Evolutionary conservation across 2,888 invertebrate species (phyloP), one percentile per base, ranked within the genome.

Genomic region (Ceramica pisi): DNA sequence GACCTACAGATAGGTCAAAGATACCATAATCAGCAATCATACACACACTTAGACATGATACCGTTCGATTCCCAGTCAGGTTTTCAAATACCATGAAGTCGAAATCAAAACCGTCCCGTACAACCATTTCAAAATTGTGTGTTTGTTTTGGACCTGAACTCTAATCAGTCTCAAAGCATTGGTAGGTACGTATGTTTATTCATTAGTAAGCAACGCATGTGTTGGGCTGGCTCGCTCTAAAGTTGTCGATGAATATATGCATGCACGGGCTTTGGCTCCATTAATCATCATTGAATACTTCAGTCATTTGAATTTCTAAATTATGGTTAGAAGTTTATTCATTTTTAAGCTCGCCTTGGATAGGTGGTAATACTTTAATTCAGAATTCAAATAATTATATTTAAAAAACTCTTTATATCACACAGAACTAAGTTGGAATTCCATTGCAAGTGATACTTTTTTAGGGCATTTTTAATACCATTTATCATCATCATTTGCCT

Each of bases 231-330:
- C 21, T 70, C 50, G 46, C 72, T 78, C 59, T 62, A 73, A 82
- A 82, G 75, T 78, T 79, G 56, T 61, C 57, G 48, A 72, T 82
- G 84, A 84, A 82, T 82, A 78, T 73, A 82, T 82, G 75, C 79
- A 82, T 82, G 64, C n/a, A 35, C 51, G 48, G 53, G 38, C 51
- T 70, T 53, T 65, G 56, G 51, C 55, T 57, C 50, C 38, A 70
- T 64, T 81, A 69, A 64, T 57, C 59, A 62, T 67, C 60, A 69
- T 67, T 61, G 67, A 56, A 69, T 55, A 68, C 55, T 48, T 68
- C 21, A 78, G n/a, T 7, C 19, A 48, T 41, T 6, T 57, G 26
- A 21, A 38, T 62, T 68, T 26, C 23, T 50, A 53, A 53, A 65
- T 59, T 19, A 44, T 61, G n/a, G 16, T 44, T 16, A 6, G 50